Base-by-base conservation (phyloP, 1,140 invertebrate genomes). In the Agrypnia vestita region DNA sequence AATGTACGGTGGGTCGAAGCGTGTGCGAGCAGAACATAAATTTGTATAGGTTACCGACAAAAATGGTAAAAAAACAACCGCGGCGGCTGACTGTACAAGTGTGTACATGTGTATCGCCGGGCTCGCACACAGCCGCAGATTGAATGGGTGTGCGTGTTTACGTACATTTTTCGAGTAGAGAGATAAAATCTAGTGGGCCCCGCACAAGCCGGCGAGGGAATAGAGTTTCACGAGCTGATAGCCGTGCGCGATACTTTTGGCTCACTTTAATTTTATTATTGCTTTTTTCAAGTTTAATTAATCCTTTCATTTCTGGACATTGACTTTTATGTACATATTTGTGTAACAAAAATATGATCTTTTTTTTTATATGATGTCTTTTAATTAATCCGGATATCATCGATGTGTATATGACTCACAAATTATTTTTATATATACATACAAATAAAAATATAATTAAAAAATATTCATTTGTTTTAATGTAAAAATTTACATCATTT, bases 1-100 rank as follows among this genome's bases (percentile, higher is more conserved):
- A 76, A 49, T 46, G 88, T 90, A 90, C 89, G 88, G 89, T 89
- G 88, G 86, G 86, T 88, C 85, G 87, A 90, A 88, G 89, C 87
- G 89, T 90, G 88, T 89, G 74, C 74, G 74, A 61, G 74, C 74
- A 56, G 74, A 76, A 79, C 80, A 82, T 82, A 82, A 82, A 82
- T 82, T 82, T 82, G 81, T 82, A 82, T 82, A 78, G 77, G 80
- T 79, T 81, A 79, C 81, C 76, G 81, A 78, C 81, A 82, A 82
- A 90, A 90, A 90, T 90, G 88, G 89, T 61, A 88, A 90, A 90
- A 76, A 90, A 89, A 90, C 78, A 80, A 82, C 78, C 81, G 81
- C 81, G 80, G 77, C 74, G 74, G 76, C 69, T 81, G 80, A 77
- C 80, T 80, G 81, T 82, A 80, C 81, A 62, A 61, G 71, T 75